phyloP scores from a whole-genome alignment of 2,888 invertebrate species.

The Phortica okadai region DNA sequence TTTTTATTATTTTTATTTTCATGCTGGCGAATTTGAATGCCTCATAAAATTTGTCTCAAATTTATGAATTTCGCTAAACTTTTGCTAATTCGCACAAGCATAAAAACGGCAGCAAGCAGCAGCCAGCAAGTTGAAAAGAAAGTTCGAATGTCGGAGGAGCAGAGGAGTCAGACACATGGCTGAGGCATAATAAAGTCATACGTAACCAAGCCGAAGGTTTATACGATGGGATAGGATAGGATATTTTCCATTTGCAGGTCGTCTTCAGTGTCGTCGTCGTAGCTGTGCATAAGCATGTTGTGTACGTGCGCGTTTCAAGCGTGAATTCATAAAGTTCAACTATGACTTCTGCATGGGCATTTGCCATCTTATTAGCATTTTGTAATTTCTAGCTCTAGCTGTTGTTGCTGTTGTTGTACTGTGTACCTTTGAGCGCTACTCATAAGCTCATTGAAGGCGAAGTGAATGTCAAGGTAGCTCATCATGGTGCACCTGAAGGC shows the following conservation, averaged over 20 bases:
- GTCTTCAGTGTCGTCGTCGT: too few relatives aligned
- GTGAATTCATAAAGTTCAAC: conserved; percentile 8
- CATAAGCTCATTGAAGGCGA: neutral
- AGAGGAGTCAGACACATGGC: too few relatives aligned
- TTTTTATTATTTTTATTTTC: conserved; percentile 41
- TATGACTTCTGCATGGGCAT: neutral
- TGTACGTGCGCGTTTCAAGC: neutral
- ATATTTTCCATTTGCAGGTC: too few relatives aligned
- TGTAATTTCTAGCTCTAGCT: neutral
- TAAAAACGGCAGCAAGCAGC: neutral
- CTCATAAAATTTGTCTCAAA: conserved; percentile 50
- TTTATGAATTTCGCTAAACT: conserved; percentile 46
- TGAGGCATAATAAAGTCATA: too few relatives aligned
- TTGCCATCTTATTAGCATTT: neutral
- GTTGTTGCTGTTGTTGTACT: neutral
- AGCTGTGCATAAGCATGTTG: neutral
- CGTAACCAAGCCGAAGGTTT: too few relatives aligned
- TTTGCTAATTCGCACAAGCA: conserved; percentile 23
- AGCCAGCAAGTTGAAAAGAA: neutral
- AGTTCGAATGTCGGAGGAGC: too few relatives aligned
- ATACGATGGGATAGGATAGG: too few relatives aligned
- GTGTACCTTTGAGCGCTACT: neutral
- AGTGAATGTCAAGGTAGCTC: neutral
- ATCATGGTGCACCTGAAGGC: neutral
- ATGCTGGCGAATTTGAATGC: conserved; percentile 32